These are phyloP conservation scores for Arenaria interpres DNA, from an alignment of 2,113 vertebrate species.

Conservation along the genomic window DNA sequence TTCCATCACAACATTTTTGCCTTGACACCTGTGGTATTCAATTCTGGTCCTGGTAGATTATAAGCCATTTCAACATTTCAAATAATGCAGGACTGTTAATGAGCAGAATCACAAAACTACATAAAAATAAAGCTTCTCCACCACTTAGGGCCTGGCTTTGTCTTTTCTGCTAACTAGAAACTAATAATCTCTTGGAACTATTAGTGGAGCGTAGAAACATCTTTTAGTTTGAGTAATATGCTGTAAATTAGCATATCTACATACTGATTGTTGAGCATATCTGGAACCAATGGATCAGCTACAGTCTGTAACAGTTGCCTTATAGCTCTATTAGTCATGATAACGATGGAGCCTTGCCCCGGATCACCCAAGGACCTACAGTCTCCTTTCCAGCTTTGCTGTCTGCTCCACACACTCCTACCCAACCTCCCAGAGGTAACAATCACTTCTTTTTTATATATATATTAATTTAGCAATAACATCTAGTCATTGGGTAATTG, in stretches of 20 bases:
- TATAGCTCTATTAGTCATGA: background rate
- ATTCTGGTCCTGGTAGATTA: background rate
- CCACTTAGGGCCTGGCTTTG: background rate
- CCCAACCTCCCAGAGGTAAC: background rate
- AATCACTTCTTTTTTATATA: background rate
- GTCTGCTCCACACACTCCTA: background rate
- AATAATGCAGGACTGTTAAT: background rate
- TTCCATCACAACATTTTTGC: background rate
- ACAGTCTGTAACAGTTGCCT: background rate
- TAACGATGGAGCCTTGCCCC: background rate
- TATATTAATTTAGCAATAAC: background rate
- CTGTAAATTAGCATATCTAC: conserved; percentile 23
- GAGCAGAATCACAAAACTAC: background rate
- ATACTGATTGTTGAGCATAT: background rate
- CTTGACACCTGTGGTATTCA: background rate
- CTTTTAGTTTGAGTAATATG: background rate
- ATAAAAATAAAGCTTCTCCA: background rate
- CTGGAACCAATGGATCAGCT: conserved; percentile 41
- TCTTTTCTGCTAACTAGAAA: background rate
- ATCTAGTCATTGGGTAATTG: background rate
- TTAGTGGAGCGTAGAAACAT: background rate
- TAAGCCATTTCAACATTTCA: too few species aligned
- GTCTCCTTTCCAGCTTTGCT: background rate
- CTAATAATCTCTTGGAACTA: background rate
- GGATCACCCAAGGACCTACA: background rate